Evolutionary conservation across 2,888 invertebrate genomes (phyloP), one percentile per base, ranked within the genome.

Genomic region (Synergus itoensis): DNA sequence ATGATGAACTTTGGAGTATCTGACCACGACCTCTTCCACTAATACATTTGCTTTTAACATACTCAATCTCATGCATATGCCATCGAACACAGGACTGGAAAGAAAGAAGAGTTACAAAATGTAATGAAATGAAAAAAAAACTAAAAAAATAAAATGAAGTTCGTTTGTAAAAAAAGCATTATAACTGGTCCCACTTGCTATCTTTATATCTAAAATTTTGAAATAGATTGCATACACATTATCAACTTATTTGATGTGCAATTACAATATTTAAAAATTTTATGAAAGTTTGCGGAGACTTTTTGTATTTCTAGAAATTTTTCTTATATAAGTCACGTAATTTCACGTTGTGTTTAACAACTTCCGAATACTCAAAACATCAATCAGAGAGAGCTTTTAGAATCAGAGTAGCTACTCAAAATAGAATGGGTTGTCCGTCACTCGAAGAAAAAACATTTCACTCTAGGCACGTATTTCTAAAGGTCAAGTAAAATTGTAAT

Each of bases 311-410:
- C 60, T 21, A 60, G 21, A 60, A 21, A 12, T 60, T 12, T 21
- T 21, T 21, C 21, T 60, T 60, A 21, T 21, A 5, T 21, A 60
- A 60, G 9, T 12, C 21, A 48, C 48, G 16, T 73, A 73, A 36
- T 48, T 48, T 73, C 36, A 28, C 48, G 21, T 9, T n/a, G 9
- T 16, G 28, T 18, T 73, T 16, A 73, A 73, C 69, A 36, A 73
- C 69, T 73, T 73, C 69, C 69, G 48, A 73, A 73, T 73, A 73
- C 69, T 73, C 16, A 73, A 73, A 48, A 53, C 48, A 36, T 73
- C 73, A 73, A 73, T 73, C 40, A 18, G 36, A 36, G 73, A 36
- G 48, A 36, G 53, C 73, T 53, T 53, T 73, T 9, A 53, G 73
- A 53, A 73, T 40, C 53, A 1, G 36, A 73, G 53, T n/a, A 53